Evolutionary conservation across 2,113 vertebrate genomes (phyloP), one percentile per base, ranked within the genome.

Genomic region (Sula dactylatra): DNA sequence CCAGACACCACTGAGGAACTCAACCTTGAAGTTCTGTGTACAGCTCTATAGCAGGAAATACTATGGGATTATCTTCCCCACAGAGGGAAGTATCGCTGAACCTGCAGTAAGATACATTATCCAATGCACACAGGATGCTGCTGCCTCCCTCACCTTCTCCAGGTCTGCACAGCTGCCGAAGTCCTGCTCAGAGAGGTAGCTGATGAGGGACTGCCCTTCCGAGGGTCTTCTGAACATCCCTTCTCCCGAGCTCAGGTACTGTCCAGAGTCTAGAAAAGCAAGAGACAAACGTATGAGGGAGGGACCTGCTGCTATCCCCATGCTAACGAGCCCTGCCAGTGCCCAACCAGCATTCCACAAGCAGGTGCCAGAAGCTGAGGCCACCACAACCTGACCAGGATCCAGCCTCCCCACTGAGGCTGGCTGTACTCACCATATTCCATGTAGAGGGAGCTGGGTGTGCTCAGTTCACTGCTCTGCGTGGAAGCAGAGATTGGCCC

Each of bases 121-220:
- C 65, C 55, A 58, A 20, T 6, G 40, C 24, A 56, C 49, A 34
- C 17, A 78, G 78, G 44, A 42, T 95, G 69, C 69, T 85, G 66
- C 50, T 82, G 84, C 52, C 52, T 52, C 44, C 21, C 86, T 84
- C 94, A 99, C 99, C 99, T 99, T 99, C 95, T 99, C 99, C 31
- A 99, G 98, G 95, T 99, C 99, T 82, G 99, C 99, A 96, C 99
- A 99, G 97, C 99, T 99, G 95, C 99, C 99, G 19, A 99, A 99
- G 98, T 99, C 99, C 98, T 99, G 99, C 98, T 99, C 99, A 21
- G 99, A 99, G 94, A 99, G 98, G 97, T 99, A 99, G 96, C 99
- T 99, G 98, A 99, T 99, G 88, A 99, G 99, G 40, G 99, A 99
- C 97, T 99, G 99, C 44, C 99, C 99, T 97, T 99, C 98, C 0